These are phyloP conservation scores for Diadophis punctatus DNA, from an alignment of 2,113 vertebrate species.

Conservation along the genomic window DNA sequence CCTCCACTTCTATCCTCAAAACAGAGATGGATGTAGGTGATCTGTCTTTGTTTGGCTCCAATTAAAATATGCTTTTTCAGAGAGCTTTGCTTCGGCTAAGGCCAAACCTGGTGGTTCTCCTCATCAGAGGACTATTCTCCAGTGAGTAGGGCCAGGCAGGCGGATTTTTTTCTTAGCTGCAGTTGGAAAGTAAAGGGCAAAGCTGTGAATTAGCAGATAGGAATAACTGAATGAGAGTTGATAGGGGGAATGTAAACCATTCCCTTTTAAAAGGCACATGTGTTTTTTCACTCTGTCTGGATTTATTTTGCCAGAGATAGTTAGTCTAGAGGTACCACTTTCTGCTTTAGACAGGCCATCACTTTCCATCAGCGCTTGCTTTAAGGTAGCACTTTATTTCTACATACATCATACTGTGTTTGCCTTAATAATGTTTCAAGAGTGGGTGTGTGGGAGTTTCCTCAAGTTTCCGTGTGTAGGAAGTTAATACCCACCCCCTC, in stretches of 20 bases:
- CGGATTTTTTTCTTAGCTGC: neutral
- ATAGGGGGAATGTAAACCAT: neutral
- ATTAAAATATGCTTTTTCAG: neutral
- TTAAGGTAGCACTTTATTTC: constrained; percentile 62
- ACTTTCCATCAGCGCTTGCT: constrained; percentile 54
- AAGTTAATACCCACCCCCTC: no score
- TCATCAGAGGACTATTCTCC: neutral
- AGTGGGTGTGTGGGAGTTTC: constrained; percentile 3
- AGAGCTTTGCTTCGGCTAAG: neutral
- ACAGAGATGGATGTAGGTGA: neutral
- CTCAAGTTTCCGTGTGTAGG: no score
- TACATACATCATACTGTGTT: constrained; percentile 36
- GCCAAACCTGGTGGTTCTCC: neutral
- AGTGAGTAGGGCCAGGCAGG: no score
- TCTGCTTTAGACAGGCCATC: constrained; percentile 53
- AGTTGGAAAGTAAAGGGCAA: neutral
- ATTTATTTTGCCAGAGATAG: constrained; percentile 31
- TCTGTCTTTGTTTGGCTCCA: neutral
- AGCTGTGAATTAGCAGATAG: neutral
- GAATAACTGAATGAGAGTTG: neutral
- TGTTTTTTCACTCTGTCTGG: neutral
- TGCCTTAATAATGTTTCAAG: constrained; percentile 59
- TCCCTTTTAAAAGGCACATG: neutral
- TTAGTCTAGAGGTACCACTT: constrained; percentile 51
- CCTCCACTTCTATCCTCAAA: neutral